Percentiles rank a stretch among this genome's conserved stretches.
Evolutionary conservation across 2,797 vertebrate species (phyloP).

Genomic region (Mareca strepera): DNA sequence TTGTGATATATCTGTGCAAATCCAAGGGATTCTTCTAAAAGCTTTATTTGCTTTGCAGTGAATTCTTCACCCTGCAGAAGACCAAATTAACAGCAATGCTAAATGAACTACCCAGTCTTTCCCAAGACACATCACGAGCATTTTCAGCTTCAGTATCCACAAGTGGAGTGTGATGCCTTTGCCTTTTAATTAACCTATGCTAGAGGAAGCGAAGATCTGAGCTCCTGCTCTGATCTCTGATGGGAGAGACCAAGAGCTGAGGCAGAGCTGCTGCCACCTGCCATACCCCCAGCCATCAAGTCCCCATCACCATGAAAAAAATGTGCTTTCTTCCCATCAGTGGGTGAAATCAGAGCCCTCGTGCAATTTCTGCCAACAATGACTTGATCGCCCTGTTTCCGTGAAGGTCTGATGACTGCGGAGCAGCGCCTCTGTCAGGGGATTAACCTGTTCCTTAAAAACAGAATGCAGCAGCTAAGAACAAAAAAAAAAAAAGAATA

Average conservation of each 20-base stretch:
- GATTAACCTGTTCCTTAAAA: not conserved
- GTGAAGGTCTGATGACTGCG: not conserved
- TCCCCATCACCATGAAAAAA: not conserved
- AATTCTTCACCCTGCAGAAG: not conserved
- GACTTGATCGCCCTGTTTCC: not conserved
- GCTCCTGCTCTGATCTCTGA: not conserved
- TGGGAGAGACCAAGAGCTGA: not conserved
- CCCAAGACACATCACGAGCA: rapidly evolving
- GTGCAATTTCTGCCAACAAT: not conserved
- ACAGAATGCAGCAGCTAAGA: not conserved
- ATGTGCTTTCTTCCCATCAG: not conserved
- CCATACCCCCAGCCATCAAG: not conserved
- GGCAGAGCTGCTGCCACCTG: not conserved
- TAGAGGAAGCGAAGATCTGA: not conserved
- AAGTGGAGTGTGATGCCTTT: not conserved
- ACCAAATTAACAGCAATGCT: not conserved
- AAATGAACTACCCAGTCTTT: not conserved
- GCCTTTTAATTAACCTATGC: slow-evolving; percentile 24
- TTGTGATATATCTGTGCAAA: not conserved
- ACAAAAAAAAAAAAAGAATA: not conserved
- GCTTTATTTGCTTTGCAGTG: not conserved
- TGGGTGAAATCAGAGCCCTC: not conserved
- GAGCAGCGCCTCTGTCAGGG: not conserved
- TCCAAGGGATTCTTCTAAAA: not conserved
- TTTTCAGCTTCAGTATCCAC: not conserved